Percentiles rank a stretch among this genome's conserved stretches.
phyloP scores from a whole-genome alignment of 2,113 vertebrate species.

The Erinaceus europaeus region DNA sequence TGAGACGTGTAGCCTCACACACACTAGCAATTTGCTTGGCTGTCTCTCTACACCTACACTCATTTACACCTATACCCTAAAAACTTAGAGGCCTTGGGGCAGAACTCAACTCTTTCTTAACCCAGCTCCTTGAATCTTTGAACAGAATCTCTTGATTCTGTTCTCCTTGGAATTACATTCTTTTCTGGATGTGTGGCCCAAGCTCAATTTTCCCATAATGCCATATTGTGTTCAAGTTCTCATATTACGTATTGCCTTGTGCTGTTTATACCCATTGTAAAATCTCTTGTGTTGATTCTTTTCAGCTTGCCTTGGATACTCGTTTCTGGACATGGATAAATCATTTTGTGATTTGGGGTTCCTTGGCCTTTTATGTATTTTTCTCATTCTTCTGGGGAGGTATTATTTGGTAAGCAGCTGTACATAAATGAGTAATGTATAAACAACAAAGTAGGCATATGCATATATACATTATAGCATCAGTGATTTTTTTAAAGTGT shows the following conservation, averaged over 20 bases:
- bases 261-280: neutral
- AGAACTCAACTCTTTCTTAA: neutral
- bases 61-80: too few species aligned
- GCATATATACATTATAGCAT: neutral
- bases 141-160: too few species aligned
- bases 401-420: constrained; percentile 92
- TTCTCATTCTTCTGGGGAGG: constrained; percentile 99
- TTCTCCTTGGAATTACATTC: neutral
- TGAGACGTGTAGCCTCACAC: neutral
- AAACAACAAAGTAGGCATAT: neutral
- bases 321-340: constrained; percentile 99
- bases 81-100: neutral
- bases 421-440: neutral
- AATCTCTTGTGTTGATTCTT: constrained; percentile 22
- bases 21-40: neutral
- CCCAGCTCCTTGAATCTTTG: neutral
- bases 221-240: neutral
- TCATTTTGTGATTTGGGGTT: constrained; percentile 99
- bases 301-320: constrained; percentile 95
- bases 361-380: constrained; percentile 95
- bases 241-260: neutral
- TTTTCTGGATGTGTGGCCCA: neutral
- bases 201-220: neutral
- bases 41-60: neutral
- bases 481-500: constrained; percentile 28